Evolutionary conservation across 2,888 invertebrate genomes (phyloP), one percentile per base, ranked within the genome.

Genomic region (Torymus aiolomorphi): DNA sequence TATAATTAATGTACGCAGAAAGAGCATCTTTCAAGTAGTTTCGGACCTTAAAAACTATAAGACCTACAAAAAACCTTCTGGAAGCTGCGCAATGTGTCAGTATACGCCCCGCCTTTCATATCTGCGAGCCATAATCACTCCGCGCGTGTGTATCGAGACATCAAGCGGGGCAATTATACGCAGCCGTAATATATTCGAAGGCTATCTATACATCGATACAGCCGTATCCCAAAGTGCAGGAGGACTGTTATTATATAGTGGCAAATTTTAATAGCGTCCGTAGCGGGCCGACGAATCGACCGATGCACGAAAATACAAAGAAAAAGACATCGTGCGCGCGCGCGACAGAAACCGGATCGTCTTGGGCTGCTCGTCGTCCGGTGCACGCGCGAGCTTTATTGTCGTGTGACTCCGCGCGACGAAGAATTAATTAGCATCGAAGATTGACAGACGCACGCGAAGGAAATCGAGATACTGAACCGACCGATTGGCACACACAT

Each of bases 371-470:
- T 42, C 42, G 42, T 84, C 83, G 75, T 77, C 65, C 82, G 83
- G 82, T 80, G 81, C 81, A 82, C 42, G 8, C 42, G 8, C 42
- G 42, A 82, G 82, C 83, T 84, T 84, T 84, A 20, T 20, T 20
- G 85, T 83, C 85, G 67, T 83, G 83, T 74, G 83, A 83, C 84
- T 83, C 84, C 72, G 78, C 80, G 42, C 42, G 42, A 42, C 42
- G 69, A 84, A 83, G 84, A 78, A 85, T 85, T 84, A 85, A 85
- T 85, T 85, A 84, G 82, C 84, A 80, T 80, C 73, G 75, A 31
- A 73, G 83, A 85, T 83, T 81, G 82, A 66, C 54, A 86, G 84
- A 83, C 82, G 71, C 74, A 72, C 73, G 63, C 56, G 16, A 78
- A 72, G 54, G 78, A 78, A 81, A 76, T 79, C 79, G 56, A 65